Base-by-base conservation (phyloP, 64 coral and sea anemone genomes). In the Porites australiensis region DNA sequence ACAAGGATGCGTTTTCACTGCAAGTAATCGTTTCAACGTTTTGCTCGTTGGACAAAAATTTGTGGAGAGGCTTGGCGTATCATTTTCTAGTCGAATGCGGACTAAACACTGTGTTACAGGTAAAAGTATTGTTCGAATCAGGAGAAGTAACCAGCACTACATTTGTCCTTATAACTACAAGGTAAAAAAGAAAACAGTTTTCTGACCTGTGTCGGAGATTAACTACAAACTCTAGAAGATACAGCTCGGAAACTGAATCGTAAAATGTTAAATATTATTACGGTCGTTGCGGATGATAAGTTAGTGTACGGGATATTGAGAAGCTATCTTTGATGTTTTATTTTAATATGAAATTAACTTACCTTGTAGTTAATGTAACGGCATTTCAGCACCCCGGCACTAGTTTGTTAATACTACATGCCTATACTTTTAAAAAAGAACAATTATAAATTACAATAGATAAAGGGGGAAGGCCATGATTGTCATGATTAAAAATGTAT, bases 401-500 rank as follows among this genome's bases (percentile, higher is more conserved):
- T 2, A 37, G 4, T 64, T 74, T 18, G 15, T 48, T 74, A 44
- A 21, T 74, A 13, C 45, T 74, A 4, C 8, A 16, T 77, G 2
- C 3, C 47, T 19, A 54, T 43, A 8, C 77, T 80, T 3, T 8
- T 19, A 4, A 48, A 22, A 15, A 44, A 48, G 27, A 37, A 37
- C 27, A 64, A 16, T 64, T 19, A 64, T 4, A 74, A 48, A 74
- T 74, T 74, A 16, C 8, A 80, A 44, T 12, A 12, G 60, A 62
- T 15, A 44, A 2, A 60, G 57, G 23, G 77, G 13, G 23, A 60
- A 15, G 53, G 64, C 81, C 81, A 52, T 69, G 11, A 10, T n/a
- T 9, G 11, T 67, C 11, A 10, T 9, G 16, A 84, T 84, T 84
- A 84, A 84, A 84, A 20, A 84, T 84, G 48, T 19, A 84, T 84